A percentile compares a stretch with the other conserved stretches of the same genome.
These are phyloP conservation scores for Pluvialis apricaria DNA, from an alignment of 2,113 vertebrate genomes.

Conservation along the genomic window DNA sequence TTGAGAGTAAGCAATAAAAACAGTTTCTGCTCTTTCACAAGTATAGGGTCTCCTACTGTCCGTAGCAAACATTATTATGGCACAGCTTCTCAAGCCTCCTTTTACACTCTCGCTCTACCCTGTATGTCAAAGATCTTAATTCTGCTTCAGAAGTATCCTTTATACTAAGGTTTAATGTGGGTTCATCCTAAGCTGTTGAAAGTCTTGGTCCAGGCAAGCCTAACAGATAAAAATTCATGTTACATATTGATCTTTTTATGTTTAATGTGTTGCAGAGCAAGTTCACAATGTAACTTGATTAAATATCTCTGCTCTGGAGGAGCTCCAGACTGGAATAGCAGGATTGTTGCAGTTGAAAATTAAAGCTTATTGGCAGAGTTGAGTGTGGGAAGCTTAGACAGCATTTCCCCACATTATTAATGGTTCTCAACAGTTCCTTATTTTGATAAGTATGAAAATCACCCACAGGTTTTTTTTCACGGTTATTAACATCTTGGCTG, in stretches of 20 bases:
- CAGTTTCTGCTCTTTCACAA: neutral
- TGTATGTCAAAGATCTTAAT: neutral
- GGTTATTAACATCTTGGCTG: constrained; percentile 36
- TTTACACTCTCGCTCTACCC: rapidly evolving
- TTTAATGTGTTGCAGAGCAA: constrained; percentile 28
- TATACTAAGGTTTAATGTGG: neutral
- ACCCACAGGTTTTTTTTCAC: neutral
- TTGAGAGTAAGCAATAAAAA: neutral
- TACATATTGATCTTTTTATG: constrained; percentile 49
- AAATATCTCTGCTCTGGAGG: constrained; percentile 28
- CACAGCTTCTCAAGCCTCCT: neutral
- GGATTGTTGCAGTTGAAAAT: constrained; percentile 42
- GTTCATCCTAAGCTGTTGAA: neutral
- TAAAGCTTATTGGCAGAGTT: constrained; percentile 38
- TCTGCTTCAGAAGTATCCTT: neutral
- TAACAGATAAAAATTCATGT: neutral
- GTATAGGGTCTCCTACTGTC: neutral
- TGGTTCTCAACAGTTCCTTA: constrained; percentile 57
- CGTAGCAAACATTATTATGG: neutral
- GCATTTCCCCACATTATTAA: constrained; percentile 53
- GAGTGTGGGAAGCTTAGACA: constrained; percentile 65
- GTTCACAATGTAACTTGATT: constrained; percentile 23
- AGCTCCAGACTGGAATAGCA: constrained; percentile 55
- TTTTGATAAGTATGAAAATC: constrained; percentile 67
- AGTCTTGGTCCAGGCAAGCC: neutral